phyloP scores from a whole-genome alignment of 2,888 invertebrate genomes.

The Macrosiphum euphorbiae region DNA sequence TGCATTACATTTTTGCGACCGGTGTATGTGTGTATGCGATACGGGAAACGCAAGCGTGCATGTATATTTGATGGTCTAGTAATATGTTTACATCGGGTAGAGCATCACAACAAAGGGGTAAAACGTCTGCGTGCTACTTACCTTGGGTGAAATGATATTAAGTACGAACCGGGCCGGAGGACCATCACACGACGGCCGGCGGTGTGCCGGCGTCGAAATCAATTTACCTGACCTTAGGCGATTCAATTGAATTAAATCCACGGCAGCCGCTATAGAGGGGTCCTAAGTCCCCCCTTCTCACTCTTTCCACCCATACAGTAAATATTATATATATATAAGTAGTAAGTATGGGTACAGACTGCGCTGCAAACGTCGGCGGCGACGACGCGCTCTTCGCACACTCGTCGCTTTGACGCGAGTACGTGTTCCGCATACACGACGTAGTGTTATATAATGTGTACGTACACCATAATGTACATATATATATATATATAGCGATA shows the following conservation, averaged over 20 bases:
- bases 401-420: conserved; percentile 29
- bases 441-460: background rate
- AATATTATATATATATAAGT: background rate
- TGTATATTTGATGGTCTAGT: conserved; percentile 1
- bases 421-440: conserved; percentile 46
- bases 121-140: conserved; percentile 27
- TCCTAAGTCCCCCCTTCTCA: background rate
- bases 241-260: conserved; percentile 60
- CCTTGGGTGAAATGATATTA: conserved; percentile 30
- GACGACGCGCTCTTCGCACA: background rate
- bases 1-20: background rate
- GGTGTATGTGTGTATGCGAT: background rate
- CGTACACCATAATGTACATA: background rate
- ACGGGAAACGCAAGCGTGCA: conserved; percentile 16
- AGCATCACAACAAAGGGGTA: conserved; percentile 36
- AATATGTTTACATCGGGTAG: conserved; percentile 38
- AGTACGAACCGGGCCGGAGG: background rate
- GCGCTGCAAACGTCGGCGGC: background rate
- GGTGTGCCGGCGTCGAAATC: conserved; percentile 41
- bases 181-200: background rate
- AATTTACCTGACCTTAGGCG: conserved; percentile 59
- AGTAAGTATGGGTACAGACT: background rate
- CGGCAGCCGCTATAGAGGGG: background rate
- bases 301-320: background rate
- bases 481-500: background rate